Evolutionary conservation across 2,113 vertebrate species (phyloP), one percentile per base, ranked within the genome.

Genomic region (Mungos mungo): DNA sequence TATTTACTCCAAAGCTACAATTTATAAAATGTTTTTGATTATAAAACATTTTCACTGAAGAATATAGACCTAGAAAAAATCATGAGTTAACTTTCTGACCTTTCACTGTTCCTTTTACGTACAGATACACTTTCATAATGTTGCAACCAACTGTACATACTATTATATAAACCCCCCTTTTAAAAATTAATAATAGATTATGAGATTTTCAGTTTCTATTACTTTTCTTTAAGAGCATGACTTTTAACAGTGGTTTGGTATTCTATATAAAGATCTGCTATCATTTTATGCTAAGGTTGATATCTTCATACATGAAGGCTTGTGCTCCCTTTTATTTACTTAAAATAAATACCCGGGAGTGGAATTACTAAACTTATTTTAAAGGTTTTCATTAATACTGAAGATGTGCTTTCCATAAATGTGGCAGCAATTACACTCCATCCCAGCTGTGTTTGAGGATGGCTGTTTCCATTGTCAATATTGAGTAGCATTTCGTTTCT

Each of bases 331-430:
- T 38, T 88, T 68, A 21, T 65, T 87, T 90, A 87, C 60, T 85
- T 94, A 65, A 71, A 82, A 47, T 38, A 89, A 88, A 68, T 71
- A 85, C 35, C 41, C 41, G 41, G 41, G 92, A 86, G 12, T 92
- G 23, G 21, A 90, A 76, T 94, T 74, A 27, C 12, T 91, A 35
- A 88, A 88, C 63, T 82, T 60, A 81, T 79, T 81, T 83, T 74
- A 63, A 93, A 76, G 35, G 65, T 33, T 95, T 94, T 71, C 5
- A 25, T 47, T 79, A 77, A 89, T 41, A 35, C 27, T 52, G 25
- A 82, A 74, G 84, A 72, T 88, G 82, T 96, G 21, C 33, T 72
- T 97, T 80, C 31, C 52, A 50, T 86, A 57, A 50, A 68, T 76
- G 10, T 68, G 82, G 31, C 54, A 85, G 47, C 10, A 85, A 47